These are phyloP conservation scores for Synaphobranchus kaupii DNA, from an alignment of 2,797 vertebrate genomes.

Conservation along the genomic window DNA sequence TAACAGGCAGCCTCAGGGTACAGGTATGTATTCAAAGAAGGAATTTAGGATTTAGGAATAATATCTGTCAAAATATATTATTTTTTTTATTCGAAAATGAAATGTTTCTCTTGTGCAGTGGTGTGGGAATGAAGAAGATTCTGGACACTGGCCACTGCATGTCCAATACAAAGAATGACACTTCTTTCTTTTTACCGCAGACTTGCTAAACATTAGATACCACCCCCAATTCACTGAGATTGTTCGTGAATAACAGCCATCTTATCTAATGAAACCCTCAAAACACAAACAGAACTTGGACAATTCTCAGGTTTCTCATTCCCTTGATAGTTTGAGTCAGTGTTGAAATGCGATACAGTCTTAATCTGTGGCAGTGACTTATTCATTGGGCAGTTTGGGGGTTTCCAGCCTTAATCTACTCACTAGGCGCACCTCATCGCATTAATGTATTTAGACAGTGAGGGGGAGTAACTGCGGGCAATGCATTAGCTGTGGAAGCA, in stretches of 20 bases:
- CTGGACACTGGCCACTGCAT: neutral
- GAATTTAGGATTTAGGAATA: neutral
- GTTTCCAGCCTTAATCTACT: neutral
- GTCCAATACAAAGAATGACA: neutral
- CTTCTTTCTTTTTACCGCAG: neutral
- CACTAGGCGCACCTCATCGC: neutral
- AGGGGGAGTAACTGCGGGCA: neutral
- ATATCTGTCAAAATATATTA: neutral
- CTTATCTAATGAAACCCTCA: neutral
- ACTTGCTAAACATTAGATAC: neutral
- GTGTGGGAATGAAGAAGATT: neutral
- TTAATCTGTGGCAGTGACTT: neutral
- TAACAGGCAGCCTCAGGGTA: neutral
- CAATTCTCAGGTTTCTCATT: neutral
- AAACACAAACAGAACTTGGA: neutral
- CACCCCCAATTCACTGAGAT: neutral
- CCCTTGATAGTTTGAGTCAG: neutral
- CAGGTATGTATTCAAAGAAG: neutral
- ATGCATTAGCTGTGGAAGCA: too few species aligned
- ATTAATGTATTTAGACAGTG: neutral
- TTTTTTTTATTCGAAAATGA: neutral
- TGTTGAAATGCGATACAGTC: neutral
- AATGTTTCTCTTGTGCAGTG: neutral
- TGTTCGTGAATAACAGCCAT: neutral
- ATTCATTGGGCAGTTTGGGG: neutral